Base-by-base conservation (phyloP, 2,113 vertebrate species). In the Protobothrops flavoviridis region DNA sequence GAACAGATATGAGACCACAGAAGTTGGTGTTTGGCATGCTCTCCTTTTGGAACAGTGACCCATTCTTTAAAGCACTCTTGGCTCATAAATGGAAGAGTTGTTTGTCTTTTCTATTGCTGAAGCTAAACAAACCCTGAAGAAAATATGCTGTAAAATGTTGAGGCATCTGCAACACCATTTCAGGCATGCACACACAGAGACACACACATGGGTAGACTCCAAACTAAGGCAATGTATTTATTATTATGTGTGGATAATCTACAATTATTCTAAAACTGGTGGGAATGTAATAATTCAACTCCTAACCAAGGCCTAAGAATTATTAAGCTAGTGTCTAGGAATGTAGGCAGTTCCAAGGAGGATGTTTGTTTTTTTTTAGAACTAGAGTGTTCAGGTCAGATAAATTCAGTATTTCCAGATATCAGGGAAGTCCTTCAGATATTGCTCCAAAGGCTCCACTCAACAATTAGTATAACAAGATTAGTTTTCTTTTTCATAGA, bases 71-170 rank as follows among this genome's bases (percentile, higher is more conserved):
- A 95, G 95, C 94, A 90, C 95, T 95, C 95, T 97, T 96, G 97
- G 95, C 91, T 97, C 97, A 97, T 97, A 97, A 97, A 96, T 97
- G 90, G 92, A 90, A 81, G 92, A 94, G 95, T 97, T 97, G 96
- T 96, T 96, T 96, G 95, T 93, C 24, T 91, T 96, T 92, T 59
- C 94, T 95, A 95, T 94, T 93, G 93, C 96, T 96, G 93, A 95
- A 97, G 95, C 93, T 90, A 96, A 97, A 95, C 94, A 94, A 93
- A 97, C 93, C 11, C 96, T 96, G 96, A 97, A 96, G 95, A 94
- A 98, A 98, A 96, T 97, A 98, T 97, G 94, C 96, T 97, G 97
- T 96, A 97, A 97, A 81, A 97, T 94, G 93, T 89, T 94, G 95
- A 96, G 95, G 95, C 95, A 97, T 97, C 94, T 94, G 94, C 97